Base-by-base conservation (phyloP, 2,888 invertebrate genomes). In the Deroplatys truncata region DNA sequence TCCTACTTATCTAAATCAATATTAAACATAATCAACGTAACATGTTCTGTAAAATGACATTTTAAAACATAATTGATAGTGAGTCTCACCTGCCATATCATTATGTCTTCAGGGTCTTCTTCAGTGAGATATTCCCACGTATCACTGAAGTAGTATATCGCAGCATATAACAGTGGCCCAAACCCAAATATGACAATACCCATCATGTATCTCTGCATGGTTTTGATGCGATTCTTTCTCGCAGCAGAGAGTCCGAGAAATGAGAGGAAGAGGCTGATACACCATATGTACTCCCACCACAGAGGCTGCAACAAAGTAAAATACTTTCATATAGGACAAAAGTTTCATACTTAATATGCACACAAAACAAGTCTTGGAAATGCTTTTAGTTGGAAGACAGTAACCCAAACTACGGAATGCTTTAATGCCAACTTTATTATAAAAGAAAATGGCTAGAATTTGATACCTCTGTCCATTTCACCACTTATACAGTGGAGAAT, bases 261-360 rank as follows among this genome's bases (percentile, higher is more conserved):
- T 25, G 98, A 97, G 83, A 98, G 95, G 72, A 98, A 93, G 90
- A 98, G 94, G 92, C 98, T 98, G 31, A 96, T 94, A 91, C 98
- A 96, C 98, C 99, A 99, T 92, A 97, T 95, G 93, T 98, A 99
- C 94, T 99, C 99, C 99, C 99, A 99, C 94, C 96, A 95, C 86
- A 97, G 94, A 2, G 98, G 98, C 96, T 97, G 94, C 89, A 95
- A 95, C 91, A 91, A 72, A 91, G 92, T 91, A 91, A 90, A 90
- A 90, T 90, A 90, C 82, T 35, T 88, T 91, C 89, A 91, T 83
- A 84, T 85, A 87, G n/a, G 5, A 35, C 43, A 43, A 43, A 43
- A 0, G 2, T 1, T n/a, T n/a, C n/a, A n/a, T n/a, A n/a, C n/a
- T n/a, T n/a, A n/a, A n/a, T n/a, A n/a, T n/a, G n/a, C n/a, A n/a